Evolutionary conservation across 2,113 vertebrate genomes (phyloP).

Genomic region (Vidua macroura): DNA sequence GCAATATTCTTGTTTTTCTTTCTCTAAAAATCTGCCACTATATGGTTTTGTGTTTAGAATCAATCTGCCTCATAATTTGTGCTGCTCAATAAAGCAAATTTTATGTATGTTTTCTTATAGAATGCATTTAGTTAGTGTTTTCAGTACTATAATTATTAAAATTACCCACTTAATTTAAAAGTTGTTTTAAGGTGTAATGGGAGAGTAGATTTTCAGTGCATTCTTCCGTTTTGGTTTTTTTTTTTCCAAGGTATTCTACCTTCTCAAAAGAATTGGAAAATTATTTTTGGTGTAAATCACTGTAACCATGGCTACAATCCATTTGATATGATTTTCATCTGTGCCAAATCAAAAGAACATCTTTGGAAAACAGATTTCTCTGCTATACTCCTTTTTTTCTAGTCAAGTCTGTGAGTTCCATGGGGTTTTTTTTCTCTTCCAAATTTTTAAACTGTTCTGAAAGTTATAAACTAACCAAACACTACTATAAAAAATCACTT

Average conservation of each 20-base stretch:
- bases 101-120: background rate
- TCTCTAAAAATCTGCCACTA: background rate
- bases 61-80: background rate
- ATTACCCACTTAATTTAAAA: background rate
- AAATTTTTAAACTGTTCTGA: background rate
- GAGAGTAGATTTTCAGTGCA: background rate
- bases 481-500: background rate
- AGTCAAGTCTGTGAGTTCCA: background rate
- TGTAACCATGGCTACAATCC: background rate
- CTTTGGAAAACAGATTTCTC: background rate
- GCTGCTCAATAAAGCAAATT: background rate
- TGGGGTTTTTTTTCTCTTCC: background rate
- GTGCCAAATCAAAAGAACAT: background rate
- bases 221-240: background rate
- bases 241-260: background rate
- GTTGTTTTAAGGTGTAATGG: background rate
- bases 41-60: background rate
- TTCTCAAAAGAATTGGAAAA: background rate
- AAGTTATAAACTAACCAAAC: background rate
- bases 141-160: background rate
- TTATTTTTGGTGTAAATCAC: background rate
- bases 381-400: background rate
- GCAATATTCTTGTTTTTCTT: background rate
- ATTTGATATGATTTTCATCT: background rate
- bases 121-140: background rate